phyloP scores from a whole-genome alignment of 2,888 invertebrate genomes.

The Oligia fasciuncula region DNA sequence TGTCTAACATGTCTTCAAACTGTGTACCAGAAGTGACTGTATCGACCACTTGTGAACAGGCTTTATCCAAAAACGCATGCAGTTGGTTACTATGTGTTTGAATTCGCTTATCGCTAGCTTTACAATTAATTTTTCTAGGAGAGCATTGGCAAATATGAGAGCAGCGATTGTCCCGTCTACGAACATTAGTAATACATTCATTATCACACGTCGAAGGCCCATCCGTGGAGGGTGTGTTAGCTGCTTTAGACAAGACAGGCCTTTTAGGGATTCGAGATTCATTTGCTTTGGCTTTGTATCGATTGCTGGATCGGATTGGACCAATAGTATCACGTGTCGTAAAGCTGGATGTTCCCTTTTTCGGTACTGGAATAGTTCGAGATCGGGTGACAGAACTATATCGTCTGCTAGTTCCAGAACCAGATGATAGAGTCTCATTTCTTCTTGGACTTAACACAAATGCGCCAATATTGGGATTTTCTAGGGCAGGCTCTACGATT shows the following conservation, averaged over 20 bases:
- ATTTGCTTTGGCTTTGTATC: slow-evolving; percentile 70
- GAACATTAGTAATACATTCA: slow-evolving; percentile 76
- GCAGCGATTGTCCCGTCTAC: slow-evolving; percentile 69
- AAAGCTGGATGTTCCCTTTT: slow-evolving; percentile 71
- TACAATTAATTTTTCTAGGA: slow-evolving; percentile 50
- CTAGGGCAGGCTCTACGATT: slow-evolving; percentile 74
- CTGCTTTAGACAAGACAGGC: slow-evolving; percentile 58
- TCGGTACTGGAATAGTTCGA: slow-evolving; percentile 69
- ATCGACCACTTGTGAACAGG: slow-evolving; percentile 70
- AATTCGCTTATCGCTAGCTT: slow-evolving; percentile 68
- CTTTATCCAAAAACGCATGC: slow-evolving; percentile 72
- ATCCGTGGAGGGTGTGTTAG: slow-evolving; percentile 69
- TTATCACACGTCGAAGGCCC: slow-evolving; percentile 74
- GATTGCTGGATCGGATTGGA: slow-evolving; percentile 54
- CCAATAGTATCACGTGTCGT: slow-evolving; percentile 59
- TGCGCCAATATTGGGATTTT: slow-evolving; percentile 34
- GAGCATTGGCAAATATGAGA: slow-evolving; percentile 67
- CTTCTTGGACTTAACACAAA: slow-evolving; percentile 18
- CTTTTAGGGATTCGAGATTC: slow-evolving; percentile 60
- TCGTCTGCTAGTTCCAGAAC: slow-evolving; percentile 40
- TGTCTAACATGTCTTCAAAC: slow-evolving; percentile 6
- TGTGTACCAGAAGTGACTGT: slow-evolving; percentile 73
- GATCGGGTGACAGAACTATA: slow-evolving; percentile 66
- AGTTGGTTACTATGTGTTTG: slow-evolving; percentile 68
- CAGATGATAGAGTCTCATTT: slow-evolving; percentile 25